Percentiles rank a stretch among this genome's conserved stretches.
These are phyloP conservation scores for Leucozona laternaria DNA, from an alignment of 2,888 invertebrate species.

Conservation along the genomic window DNA sequence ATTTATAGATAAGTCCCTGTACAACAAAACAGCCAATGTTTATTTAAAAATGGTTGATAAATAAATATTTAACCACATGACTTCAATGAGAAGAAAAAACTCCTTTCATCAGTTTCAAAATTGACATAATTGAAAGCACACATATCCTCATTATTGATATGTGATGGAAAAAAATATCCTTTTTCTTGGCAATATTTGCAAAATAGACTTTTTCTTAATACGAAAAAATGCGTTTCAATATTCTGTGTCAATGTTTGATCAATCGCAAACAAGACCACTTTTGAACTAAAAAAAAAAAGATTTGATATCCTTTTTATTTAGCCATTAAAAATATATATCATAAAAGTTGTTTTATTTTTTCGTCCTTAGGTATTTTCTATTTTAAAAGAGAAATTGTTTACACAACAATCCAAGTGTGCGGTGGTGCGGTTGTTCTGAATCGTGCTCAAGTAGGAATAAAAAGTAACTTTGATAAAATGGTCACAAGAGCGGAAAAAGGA, in stretches of 20 bases:
- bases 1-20: slow-evolving; percentile 14
- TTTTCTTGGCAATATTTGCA: slow-evolving; percentile 38
- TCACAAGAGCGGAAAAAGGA: slow-evolving; percentile 55
- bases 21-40: slow-evolving; percentile 1
- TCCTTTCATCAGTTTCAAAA: slow-evolving; percentile 47
- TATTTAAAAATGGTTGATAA: slow-evolving; percentile 47
- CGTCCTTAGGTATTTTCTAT: not conserved
- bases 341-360: slow-evolving; percentile 8
- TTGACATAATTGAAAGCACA: slow-evolving; percentile 64
- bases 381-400: slow-evolving; percentile 38
- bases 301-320: slow-evolving; percentile 36
- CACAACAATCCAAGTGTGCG: slow-evolving; percentile 24
- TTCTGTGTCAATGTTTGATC: slow-evolving; percentile 69
- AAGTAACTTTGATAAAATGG: slow-evolving; percentile 55
- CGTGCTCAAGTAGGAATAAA: slow-evolving; percentile 69
- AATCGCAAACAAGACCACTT: slow-evolving; percentile 42
- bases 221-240: slow-evolving; percentile 41
- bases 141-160: slow-evolving; percentile 37
- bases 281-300: slow-evolving; percentile 26
- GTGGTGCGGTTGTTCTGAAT: slow-evolving; percentile 29
- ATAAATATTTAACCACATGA: slow-evolving; percentile 47
- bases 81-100: slow-evolving; percentile 22
- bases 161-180: slow-evolving; percentile 24
- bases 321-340: slow-evolving; percentile 69
- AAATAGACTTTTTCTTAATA: slow-evolving; percentile 21